Evolutionary conservation across 2,888 invertebrate genomes (phyloP).

Genomic region (Phalera bucephala): DNA sequence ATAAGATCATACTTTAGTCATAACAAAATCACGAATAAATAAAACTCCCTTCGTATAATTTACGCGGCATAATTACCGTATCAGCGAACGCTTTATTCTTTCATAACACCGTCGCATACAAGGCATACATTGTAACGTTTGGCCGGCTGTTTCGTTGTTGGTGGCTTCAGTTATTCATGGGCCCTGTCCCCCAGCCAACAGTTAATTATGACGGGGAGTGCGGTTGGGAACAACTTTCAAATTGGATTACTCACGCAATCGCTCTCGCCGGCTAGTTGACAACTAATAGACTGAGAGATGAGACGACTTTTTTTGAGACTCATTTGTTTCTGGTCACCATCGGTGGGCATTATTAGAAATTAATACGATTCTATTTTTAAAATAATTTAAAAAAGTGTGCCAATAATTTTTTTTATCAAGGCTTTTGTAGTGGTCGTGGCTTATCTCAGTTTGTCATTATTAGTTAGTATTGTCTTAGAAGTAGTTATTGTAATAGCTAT

Average conservation of each 20-base stretch:
- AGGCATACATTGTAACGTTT: conserved; percentile 6
- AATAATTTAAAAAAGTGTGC: too few relatives aligned
- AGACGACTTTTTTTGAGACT: conserved; percentile 8
- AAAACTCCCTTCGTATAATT: too few relatives aligned
- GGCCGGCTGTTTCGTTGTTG: conserved; percentile 31
- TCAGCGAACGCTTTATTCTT: background rate
- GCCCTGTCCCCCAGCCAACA: conserved; percentile 44
- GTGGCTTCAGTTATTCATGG: conserved; percentile 63
- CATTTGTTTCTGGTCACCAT: too few relatives aligned
- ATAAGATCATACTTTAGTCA: too few relatives aligned
- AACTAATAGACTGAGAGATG: conserved; percentile 28
- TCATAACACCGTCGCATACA: background rate
- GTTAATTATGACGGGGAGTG: conserved; percentile 63
- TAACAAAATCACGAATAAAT: too few relatives aligned
- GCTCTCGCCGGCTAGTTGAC: conserved; percentile 38
- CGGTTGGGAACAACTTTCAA: conserved; percentile 58
- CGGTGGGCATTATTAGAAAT: too few relatives aligned
- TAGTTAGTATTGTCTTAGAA: too few relatives aligned
- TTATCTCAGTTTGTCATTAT: too few relatives aligned
- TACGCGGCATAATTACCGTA: background rate
- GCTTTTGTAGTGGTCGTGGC: too few relatives aligned
- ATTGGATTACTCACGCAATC: conserved; percentile 63
- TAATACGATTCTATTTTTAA: too few relatives aligned
- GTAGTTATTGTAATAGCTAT: too few relatives aligned
- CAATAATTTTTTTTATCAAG: too few relatives aligned